These are phyloP conservation scores for Cricetomys ansorgei DNA, from an alignment of 2,113 vertebrate genomes.

Conservation along the genomic window DNA sequence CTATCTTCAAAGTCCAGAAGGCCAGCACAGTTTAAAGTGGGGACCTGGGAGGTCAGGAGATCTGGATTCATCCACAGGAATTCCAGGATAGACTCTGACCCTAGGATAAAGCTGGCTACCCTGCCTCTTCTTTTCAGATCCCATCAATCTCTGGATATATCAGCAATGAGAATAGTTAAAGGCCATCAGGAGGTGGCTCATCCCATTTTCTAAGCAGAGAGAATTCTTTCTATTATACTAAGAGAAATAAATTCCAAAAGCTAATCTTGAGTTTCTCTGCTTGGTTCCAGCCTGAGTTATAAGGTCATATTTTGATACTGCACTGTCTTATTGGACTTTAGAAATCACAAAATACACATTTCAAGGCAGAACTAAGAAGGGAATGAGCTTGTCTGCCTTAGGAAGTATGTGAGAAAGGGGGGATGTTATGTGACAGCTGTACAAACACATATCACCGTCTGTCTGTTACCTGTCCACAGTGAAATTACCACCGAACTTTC, in stretches of 20 bases:
- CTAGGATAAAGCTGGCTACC: not conserved
- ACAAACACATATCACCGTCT: not conserved
- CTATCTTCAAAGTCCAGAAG: not conserved
- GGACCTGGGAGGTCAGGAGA: not conserved
- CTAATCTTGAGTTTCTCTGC: not conserved
- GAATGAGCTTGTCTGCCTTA: not conserved
- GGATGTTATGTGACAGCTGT: fast-evolving
- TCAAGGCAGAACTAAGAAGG: not conserved
- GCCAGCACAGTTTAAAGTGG: too few species aligned
- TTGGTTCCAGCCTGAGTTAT: not conserved
- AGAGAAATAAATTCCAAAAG: constrained; percentile 36
- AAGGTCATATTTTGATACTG: not conserved
- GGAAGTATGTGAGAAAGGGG: not conserved
- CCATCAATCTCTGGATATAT: not conserved
- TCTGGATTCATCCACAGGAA: not conserved
- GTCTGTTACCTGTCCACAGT: not conserved
- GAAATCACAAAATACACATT: not conserved
- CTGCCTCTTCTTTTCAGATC: not conserved
- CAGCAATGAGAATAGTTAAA: not conserved
- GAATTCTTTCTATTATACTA: not conserved
- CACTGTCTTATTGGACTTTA: not conserved
- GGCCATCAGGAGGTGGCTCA: not conserved
- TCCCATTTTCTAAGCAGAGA: not conserved
- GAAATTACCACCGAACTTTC: not conserved
- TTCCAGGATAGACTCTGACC: not conserved